These are phyloP conservation scores for Hyla sarda DNA, from an alignment of 2,113 vertebrate species.

Conservation along the genomic window DNA sequence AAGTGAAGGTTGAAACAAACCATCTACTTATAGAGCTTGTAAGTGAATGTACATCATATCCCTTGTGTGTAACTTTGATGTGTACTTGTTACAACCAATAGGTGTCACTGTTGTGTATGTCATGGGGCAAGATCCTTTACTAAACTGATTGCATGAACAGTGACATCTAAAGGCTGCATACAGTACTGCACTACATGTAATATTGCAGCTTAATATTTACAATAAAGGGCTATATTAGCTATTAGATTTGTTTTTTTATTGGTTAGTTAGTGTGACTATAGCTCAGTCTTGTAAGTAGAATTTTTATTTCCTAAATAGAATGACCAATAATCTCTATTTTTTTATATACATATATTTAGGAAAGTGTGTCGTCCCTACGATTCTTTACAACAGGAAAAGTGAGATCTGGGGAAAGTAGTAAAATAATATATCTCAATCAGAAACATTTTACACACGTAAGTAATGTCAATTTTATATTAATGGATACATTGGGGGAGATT, in stretches of 20 bases:
- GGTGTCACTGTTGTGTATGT: neutral
- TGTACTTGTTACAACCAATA: neutral
- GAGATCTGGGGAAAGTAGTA: slow-evolving; percentile 73
- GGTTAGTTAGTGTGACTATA: too few species aligned
- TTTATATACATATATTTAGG: slow-evolving; percentile 77
- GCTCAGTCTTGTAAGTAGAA: too few species aligned
- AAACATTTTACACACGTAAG: slow-evolving; percentile 76
- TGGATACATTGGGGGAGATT: neutral
- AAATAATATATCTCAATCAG: slow-evolving; percentile 76
- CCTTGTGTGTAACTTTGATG: too few species aligned
- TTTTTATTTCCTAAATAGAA: neutral
- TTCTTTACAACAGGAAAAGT: slow-evolving; percentile 77
- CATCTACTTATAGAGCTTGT: slow-evolving; percentile 80
- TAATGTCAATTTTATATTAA: neutral
- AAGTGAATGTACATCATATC: slow-evolving; percentile 52
- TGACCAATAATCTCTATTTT: neutral
- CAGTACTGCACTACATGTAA: neutral
- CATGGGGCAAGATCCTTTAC: neutral
- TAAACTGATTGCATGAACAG: neutral
- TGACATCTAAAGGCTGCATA: neutral
- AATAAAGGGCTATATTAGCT: neutral
- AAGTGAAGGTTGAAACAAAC: slow-evolving; percentile 83
- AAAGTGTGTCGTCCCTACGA: slow-evolving; percentile 77
- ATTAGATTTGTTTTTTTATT: too few species aligned
- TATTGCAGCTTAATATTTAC: neutral